Evolutionary conservation across 2,888 invertebrate genomes (phyloP).

Genomic region (Diachrysia chrysitis): DNA sequence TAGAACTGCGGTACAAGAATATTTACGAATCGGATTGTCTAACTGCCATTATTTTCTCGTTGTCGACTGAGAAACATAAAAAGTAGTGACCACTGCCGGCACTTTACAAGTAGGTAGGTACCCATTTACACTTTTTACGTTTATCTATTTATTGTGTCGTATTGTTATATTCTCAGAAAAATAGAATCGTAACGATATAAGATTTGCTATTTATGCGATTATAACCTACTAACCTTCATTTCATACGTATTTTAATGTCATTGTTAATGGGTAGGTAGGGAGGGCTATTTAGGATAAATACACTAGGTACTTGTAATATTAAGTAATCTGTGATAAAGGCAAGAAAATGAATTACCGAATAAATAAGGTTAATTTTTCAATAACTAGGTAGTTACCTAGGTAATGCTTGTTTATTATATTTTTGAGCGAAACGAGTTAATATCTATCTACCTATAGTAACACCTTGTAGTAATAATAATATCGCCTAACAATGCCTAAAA

Average conservation of each 20-base stretch:
- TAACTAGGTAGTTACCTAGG: no score
- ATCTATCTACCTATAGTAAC: neutral
- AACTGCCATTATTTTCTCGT: neutral
- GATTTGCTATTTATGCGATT: neutral
- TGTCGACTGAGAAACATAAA: neutral
- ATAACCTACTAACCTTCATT: conserved; percentile 8
- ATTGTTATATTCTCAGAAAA: neutral
- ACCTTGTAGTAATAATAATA: neutral
- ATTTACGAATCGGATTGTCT: no score
- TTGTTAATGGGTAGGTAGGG: neutral
- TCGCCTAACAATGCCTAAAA: neutral
- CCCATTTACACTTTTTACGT: neutral
- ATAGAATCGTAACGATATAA: neutral
- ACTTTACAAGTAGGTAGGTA: neutral
- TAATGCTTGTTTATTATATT: no score
- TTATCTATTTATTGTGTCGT: neutral
- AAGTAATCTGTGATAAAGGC: no score
- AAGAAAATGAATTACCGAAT: no score
- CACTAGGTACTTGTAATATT: no score
- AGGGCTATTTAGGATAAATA: neutral
- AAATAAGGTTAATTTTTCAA: neutral
- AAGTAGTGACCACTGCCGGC: neutral
- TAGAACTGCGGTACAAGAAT: no score
- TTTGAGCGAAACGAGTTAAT: no score
- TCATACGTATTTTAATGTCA: neutral